Evolutionary conservation across 2,888 invertebrate genomes (phyloP), one percentile per base, ranked within the genome.

Genomic region (Hoplodrina ambigua): DNA sequence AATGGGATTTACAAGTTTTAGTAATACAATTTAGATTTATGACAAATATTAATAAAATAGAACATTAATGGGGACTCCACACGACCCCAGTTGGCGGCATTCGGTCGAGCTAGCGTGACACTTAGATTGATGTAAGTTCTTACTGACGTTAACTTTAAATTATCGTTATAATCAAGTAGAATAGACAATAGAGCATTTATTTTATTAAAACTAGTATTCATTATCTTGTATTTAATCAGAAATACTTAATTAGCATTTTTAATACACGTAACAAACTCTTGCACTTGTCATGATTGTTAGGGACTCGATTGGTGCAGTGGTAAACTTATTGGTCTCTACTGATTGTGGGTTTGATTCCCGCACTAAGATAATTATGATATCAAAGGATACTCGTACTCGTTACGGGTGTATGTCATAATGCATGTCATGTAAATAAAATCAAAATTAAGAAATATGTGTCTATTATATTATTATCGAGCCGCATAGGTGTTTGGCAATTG

Each of bases 41-140:
- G 37, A 64, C 19, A 60, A 78, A 58, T 46, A 59, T 58, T 58
- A 44, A 41, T 62, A 52, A 37, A 46, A 49, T 65, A 57, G 56
- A 61, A 41, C 25, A 58, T 49, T 66, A 50, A n/a, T 60, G 54
- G 61, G 74, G 49, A 37, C 20, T 53, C 15, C 53, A 41, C 58
- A 37, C 49, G 41, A 41, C 41, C 58, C 80, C 75, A 53, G 62
- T 55, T 33, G n/a, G 20, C 30, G 20, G 56, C 56, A 60, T 52
- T 63, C 19, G 33, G 52, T 63, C 55, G 37, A 33, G 53, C 55
- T 67, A 59, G 5, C 57, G 53, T 13, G 69, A 54, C 19, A 61
- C 53, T 44, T 80, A 64, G 10, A 75, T 44, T 64, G 63, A 75
- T 50, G 80, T 77, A 77, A 77, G 76, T 77, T 67, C 30, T 53